These are phyloP conservation scores for Orius laevigatus DNA, from an alignment of 1,140 invertebrate genomes.

Conservation along the genomic window DNA sequence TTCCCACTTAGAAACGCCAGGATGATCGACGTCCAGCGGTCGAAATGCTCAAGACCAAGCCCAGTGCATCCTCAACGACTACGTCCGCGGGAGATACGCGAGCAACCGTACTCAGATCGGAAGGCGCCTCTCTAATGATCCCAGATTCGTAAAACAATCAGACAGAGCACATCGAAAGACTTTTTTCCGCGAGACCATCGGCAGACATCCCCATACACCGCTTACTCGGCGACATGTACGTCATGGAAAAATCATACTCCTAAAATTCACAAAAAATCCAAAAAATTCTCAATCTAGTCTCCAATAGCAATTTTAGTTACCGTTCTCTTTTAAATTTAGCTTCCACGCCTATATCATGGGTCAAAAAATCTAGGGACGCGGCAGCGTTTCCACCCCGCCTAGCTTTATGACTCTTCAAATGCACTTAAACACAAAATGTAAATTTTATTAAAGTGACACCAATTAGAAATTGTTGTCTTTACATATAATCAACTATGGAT, in stretches of 20 bases:
- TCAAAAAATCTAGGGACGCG: too few relatives aligned
- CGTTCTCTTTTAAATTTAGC: too few relatives aligned
- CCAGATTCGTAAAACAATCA: constrained; percentile 64
- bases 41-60: constrained; percentile 84
- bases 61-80: constrained; percentile 74
- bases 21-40: constrained; percentile 66
- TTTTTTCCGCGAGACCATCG: constrained; percentile 77
- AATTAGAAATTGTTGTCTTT: too few relatives aligned
- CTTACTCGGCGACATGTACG: constrained; percentile 70
- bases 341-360: too few relatives aligned
- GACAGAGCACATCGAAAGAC: constrained; percentile 59
- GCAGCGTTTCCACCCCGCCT: too few relatives aligned
- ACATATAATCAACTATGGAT: too few relatives aligned
- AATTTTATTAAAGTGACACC: too few relatives aligned
- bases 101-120: constrained; percentile 67
- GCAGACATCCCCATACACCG: constrained; percentile 72
- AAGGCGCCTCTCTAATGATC: constrained; percentile 55
- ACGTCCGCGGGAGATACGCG: constrained; percentile 62
- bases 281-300: too few relatives aligned
- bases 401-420: too few relatives aligned
- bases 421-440: too few relatives aligned
- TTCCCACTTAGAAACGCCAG: constrained; percentile 65
- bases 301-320: too few relatives aligned
- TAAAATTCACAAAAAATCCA: too few relatives aligned
- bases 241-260: constrained; percentile 35